phyloP scores from a whole-genome alignment of 2,113 vertebrate species.

The Neodon shergylaensis region DNA sequence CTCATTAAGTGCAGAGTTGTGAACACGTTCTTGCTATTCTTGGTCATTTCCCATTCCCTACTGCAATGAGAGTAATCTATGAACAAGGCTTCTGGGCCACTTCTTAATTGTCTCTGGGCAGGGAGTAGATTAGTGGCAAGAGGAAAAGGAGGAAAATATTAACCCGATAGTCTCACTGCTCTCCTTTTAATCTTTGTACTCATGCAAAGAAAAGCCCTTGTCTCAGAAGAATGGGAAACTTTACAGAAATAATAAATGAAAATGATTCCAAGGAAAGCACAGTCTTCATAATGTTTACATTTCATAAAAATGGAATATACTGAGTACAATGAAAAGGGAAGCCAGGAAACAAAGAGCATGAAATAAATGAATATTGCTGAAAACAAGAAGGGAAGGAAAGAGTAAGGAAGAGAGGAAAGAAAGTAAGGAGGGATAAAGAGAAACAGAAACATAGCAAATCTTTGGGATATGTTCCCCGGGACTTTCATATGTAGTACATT shows the following conservation, averaged over 20 bases:
- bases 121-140: neutral
- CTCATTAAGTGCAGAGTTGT: conserved; percentile 46
- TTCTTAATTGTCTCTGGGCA: conserved; percentile 45
- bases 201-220: neutral
- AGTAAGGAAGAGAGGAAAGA: neutral
- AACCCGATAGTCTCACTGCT: neutral
- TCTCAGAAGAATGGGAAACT: neutral
- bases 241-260: conserved; percentile 9
- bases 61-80: neutral
- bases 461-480: neutral
- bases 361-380: neutral
- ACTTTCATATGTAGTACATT: neutral
- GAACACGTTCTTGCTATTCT: neutral
- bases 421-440: neutral
- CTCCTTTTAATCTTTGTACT: neutral
- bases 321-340: neutral
- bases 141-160: conserved; percentile 33
- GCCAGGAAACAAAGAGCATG: neutral
- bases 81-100: neutral
- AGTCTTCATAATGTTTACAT: neutral
- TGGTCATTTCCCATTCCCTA: conserved; percentile 6
- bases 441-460: neutral
- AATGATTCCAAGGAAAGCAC: conserved; percentile 23
- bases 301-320: conserved; percentile 1
- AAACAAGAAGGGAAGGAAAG: neutral